Conservation (phyloP, 2,113 vertebrate species). For the Peromyscus polionotus region DNA sequence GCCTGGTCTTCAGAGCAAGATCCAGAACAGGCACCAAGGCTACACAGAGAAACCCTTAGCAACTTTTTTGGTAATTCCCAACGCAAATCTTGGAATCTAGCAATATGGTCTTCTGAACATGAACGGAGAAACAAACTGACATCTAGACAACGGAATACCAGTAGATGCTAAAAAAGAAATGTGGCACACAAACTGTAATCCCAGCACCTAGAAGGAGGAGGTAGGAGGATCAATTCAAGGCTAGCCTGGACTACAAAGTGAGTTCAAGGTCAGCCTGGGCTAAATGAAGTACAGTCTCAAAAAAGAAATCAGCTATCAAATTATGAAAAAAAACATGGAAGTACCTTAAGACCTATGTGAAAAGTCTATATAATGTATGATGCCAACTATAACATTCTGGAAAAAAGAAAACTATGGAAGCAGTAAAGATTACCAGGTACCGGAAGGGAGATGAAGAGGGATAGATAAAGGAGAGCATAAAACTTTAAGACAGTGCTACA, state of each 20-base stretch:
- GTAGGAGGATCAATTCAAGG: not conserved
- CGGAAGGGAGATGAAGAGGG: not conserved
- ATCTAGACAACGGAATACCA: not conserved
- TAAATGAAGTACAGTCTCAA: not conserved
- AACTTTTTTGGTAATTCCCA: constrained; percentile 39
- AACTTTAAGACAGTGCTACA: constrained; percentile 9
- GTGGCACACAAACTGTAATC: not conserved
- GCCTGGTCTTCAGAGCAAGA: no score
- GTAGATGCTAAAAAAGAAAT: not conserved
- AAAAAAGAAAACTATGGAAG: constrained; percentile 24
- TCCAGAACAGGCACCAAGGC: no score
- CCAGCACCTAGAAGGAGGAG: not conserved
- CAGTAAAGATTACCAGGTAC: not conserved
- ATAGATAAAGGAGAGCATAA: not conserved
- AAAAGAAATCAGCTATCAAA: not conserved
- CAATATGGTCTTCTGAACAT: not conserved
- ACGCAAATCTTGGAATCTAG: not conserved
- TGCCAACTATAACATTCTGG: not conserved
- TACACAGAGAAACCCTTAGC: not conserved
- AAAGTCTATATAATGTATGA: not conserved
- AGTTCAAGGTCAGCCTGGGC: not conserved
- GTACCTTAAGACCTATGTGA: not conserved
- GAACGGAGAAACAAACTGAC: constrained; percentile 13
- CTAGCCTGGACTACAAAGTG: not conserved
- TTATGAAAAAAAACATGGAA: not conserved